Base-by-base conservation (phyloP, 2,888 invertebrate species). In the Argynnis bischoffii region DNA sequence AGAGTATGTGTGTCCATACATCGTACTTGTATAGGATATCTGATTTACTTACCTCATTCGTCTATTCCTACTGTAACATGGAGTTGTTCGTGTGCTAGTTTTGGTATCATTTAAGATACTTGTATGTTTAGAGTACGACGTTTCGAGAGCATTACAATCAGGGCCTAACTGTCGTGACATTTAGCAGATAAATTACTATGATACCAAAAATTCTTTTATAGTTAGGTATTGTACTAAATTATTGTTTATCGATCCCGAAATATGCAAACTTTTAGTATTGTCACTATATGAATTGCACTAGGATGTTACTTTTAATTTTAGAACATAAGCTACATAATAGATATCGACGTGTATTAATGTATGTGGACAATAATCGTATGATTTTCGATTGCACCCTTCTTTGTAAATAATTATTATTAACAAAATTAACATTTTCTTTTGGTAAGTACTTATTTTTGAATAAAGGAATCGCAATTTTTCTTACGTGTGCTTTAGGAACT, bases 391-490 rank as follows among this genome's bases (percentile, higher is more conserved):
- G 81, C 81, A 83, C 82, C 78, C 77, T 70, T 75, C 56, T 48
- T 76, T 81, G 77, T 85, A 83, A 83, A 84, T 88, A 87, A 83
- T 81, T 81, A 80, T 78, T 75, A 72, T 78, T 76, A 72, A 72
- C 69, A 70, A 76, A 79, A 78, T 80, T 79, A 81, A 84, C 80
- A 82, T 82, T 79, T 79, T 81, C 79, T 78, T 76, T 86, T 84
- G 82, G 79, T 88, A 86, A 85, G 88, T 89, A 89, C 87, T 89
- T 89, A 89, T 83, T 81, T 78, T 83, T 77, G 80, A 79, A 80
- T 63, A 61, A 63, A 69, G 54, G 48, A 57, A 48, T 67, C 48
- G 50, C 61, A 65, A 61, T 69, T 70, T 71, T 64, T 47, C 64
- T 59, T 59, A 59, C 59, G 59, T 59, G 59, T 55, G 50, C 54